Conservation (phyloP, 2,888 invertebrate genomes). For the Trachelus stipa region DNA sequence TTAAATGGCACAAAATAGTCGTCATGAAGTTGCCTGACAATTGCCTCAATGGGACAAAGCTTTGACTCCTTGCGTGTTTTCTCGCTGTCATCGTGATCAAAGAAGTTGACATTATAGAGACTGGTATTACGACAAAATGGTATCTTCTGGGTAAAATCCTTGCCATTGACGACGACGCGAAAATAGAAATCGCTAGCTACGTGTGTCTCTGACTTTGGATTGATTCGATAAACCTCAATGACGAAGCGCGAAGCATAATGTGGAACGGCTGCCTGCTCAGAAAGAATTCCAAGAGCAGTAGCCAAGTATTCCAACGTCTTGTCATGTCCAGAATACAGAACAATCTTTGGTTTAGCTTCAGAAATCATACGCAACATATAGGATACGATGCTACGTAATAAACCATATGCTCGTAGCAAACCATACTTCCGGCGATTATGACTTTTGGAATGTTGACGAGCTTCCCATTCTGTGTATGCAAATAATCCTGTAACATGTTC, state of each 20-base stretch:
- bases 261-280: constrained; percentile 73
- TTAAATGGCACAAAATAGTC: constrained; percentile 87
- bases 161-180: constrained; percentile 86
- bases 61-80: constrained; percentile 68
- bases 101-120: constrained; percentile 66
- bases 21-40: constrained; percentile 87
- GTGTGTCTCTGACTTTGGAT: constrained; percentile 70
- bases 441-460: constrained; percentile 74
- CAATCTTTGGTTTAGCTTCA: constrained; percentile 79
- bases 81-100: constrained; percentile 63
- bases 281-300: constrained; percentile 80
- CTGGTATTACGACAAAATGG: constrained; percentile 80
- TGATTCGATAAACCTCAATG: constrained; percentile 87
- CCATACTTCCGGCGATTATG: constrained; percentile 69
- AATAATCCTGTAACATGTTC: constrained; percentile 84
- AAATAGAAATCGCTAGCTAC: constrained; percentile 82
- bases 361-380: constrained; percentile 86
- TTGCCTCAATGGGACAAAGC: constrained; percentile 87
- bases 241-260: constrained; percentile 89
- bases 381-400: constrained; percentile 84
- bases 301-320: constrained; percentile 88
- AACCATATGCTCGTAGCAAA: constrained; percentile 82
- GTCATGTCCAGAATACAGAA: constrained; percentile 92
- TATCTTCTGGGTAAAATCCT: constrained; percentile 84
- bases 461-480: constrained; percentile 85